Percentiles rank a stretch among this genome's conserved stretches.
phyloP scores from a whole-genome alignment of 1,140 invertebrate genomes.

The Brachionus paranguensis region DNA sequence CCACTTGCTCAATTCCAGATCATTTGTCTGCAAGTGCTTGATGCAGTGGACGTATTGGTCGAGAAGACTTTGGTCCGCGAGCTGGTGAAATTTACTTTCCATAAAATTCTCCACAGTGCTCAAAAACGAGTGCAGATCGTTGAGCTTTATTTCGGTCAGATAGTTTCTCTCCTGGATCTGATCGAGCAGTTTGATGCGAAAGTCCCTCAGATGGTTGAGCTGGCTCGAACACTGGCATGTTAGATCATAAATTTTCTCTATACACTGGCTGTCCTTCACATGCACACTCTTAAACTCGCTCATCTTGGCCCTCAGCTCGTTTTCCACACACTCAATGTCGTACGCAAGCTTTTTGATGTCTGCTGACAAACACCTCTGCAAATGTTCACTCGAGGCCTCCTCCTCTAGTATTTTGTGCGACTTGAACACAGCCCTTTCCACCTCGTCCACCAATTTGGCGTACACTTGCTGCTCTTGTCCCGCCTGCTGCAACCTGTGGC shows the following conservation, averaged over 20 bases:
- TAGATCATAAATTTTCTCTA: background rate
- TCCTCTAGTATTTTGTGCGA: background rate
- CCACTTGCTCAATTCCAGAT: conserved; percentile 11
- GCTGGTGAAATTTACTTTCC: background rate
- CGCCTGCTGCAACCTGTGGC: background rate
- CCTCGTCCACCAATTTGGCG: background rate
- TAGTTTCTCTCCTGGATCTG: conserved; percentile 19
- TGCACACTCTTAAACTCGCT: background rate
- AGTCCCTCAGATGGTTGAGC: background rate
- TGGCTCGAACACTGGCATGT: background rate
- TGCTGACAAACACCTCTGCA: background rate
- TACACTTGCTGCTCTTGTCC: background rate
- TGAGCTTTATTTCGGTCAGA: background rate
- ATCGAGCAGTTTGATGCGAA: background rate
- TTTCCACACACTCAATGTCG: background rate
- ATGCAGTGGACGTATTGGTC: background rate
- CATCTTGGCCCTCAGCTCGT: background rate
- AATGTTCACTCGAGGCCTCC: background rate
- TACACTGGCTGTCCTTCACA: background rate
- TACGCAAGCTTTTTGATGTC: background rate
- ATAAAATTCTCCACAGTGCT: background rate
- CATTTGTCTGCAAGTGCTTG: background rate
- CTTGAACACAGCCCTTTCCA: background rate
- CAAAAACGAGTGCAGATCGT: conserved; percentile 16
- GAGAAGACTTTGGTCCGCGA: background rate